These are phyloP conservation scores for Hippocampus barbouri DNA, from an alignment of 2,113 vertebrate species.

Conservation along the genomic window DNA sequence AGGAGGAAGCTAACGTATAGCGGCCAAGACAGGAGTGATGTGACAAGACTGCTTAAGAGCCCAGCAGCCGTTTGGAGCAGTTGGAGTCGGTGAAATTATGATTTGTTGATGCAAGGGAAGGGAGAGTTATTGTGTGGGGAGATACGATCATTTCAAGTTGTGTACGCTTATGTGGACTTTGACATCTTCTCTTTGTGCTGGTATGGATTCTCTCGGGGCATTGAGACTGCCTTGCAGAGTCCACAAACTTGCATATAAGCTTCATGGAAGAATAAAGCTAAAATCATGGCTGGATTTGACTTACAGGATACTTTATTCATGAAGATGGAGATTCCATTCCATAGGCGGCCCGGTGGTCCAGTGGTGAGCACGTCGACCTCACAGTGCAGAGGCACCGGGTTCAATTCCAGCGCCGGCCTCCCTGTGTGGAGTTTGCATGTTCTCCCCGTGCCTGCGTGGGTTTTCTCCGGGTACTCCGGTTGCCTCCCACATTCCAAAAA, in stretches of 20 bases:
- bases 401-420: too few species aligned
- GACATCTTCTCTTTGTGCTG: neutral
- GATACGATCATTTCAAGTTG: neutral
- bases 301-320: too few species aligned
- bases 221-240: neutral
- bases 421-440: too few species aligned
- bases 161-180: neutral
- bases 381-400: too few species aligned
- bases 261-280: neutral
- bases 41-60: neutral
- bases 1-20: neutral
- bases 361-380: too few species aligned
- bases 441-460: too few species aligned
- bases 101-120: neutral
- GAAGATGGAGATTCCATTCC: too few species aligned
- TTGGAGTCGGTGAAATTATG: neutral
- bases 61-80: neutral
- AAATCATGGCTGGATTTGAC: neutral
- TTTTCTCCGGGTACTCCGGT: too few species aligned
- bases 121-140: neutral
- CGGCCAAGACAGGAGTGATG: neutral
- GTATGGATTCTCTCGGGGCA: neutral
- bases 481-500: too few species aligned
- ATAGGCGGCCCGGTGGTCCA: too few species aligned
- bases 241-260: neutral